Base-by-base conservation (phyloP, 2,888 invertebrate species). In the Diabrotica balteata region DNA sequence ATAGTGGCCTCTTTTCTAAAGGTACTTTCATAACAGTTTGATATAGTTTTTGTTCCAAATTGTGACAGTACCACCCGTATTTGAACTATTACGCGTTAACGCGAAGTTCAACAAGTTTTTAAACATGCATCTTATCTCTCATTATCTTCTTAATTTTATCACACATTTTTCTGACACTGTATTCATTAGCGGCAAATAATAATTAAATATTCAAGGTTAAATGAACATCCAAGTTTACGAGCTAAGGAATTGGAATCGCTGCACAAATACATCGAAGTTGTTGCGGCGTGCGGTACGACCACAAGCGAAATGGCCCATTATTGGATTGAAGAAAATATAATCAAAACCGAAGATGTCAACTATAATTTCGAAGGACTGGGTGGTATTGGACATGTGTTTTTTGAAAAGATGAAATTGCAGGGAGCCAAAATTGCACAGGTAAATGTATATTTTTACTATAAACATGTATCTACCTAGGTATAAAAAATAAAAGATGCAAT, bases 351-450 rank as follows among this genome's bases (percentile, higher is more conserved):
- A 9, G 66, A 66, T 43, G 22, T 70, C n/a, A 65, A 68, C 51
- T 64, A 68, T 42, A 57, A 60, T 1, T 52, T 45, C 10, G 57
- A 58, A 1, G 5, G 47, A 7, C 46, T 68, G 4, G 73, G 76
- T 45, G 79, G 81, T 4, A 42, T 82, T 2, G 82, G 82, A n/a
- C 72, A 77, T 62, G 75, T 77, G 10, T 78, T 78, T 65, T 81
- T 76, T 67, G 71, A 73, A 2, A 72, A 71, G 53, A 78, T 81
- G 79, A 76, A 73, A 61, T 71, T 74, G 49, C 69, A 79, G 66
- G 73, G 73, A 54, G 45, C 75, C 51, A 75, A 76, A 65, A 70
- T 79, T 50, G 79, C 78, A 0, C 82, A 82, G 77, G 82, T 81
- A 77, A 70, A 54, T 57, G 5, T 44, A 10, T n/a, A 7, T 43